These are phyloP conservation scores for Argopecten irradians DNA, from an alignment of 1,140 invertebrate species.

Conservation along the genomic window DNA sequence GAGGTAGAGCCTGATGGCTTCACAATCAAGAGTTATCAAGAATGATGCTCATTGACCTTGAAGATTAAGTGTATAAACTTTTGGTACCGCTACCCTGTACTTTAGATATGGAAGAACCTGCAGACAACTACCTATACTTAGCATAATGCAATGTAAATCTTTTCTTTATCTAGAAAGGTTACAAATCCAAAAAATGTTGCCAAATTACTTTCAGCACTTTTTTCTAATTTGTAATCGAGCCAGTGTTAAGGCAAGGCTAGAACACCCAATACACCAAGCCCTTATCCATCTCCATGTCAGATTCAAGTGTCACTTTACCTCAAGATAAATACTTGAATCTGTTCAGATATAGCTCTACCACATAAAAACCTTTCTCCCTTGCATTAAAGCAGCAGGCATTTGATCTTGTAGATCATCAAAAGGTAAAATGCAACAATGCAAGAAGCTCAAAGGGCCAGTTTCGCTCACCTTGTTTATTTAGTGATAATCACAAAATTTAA, in stretches of 20 bases:
- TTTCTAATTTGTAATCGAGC: not conserved
- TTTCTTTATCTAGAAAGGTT: slow-evolving; percentile 5
- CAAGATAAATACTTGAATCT: not conserved
- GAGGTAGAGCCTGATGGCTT: not conserved
- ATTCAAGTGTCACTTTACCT: not conserved
- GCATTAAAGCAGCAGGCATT: not conserved
- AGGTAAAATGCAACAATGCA: no score
- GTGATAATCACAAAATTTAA: no score
- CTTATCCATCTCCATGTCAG: not conserved
- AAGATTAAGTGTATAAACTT: not conserved
- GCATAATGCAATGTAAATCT: not conserved
- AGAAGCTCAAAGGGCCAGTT: no score
- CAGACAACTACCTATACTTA: not conserved
- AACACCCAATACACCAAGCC: not conserved
- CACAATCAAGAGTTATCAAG: not conserved
- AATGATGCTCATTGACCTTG: not conserved
- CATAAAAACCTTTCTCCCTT: not conserved
- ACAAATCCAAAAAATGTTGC: not conserved
- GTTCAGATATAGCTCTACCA: not conserved
- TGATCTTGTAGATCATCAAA: no score
- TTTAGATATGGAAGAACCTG: not conserved
- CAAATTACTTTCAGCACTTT: slow-evolving; percentile 12
- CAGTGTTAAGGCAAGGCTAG: not conserved
- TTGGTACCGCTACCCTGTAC: not conserved
- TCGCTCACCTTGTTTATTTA: no score